Evolutionary conservation across 1,140 invertebrate genomes (phyloP), one percentile per base, ranked within the genome.

Genomic region (Drepana arcuata): DNA sequence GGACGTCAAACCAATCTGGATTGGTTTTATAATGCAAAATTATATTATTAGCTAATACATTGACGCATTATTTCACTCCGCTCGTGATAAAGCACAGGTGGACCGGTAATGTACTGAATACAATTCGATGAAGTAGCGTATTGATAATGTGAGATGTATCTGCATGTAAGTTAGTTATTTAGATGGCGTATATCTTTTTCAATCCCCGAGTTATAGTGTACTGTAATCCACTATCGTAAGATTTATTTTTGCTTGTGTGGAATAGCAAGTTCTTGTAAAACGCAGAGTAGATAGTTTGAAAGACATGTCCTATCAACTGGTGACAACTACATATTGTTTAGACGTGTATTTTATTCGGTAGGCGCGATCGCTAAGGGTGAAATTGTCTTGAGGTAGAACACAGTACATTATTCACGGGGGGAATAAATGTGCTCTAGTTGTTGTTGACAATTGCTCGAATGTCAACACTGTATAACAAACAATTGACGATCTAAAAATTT

Each of bases 241-340:
- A 46, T 47, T 25, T 11, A 13, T 35, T 62, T 54, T 61, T n/a
- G 2, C 7, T 15, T 42, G 12, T 1, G 0, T 6, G 0, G 0
- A 9, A n/a, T n/a, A n/a, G n/a, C n/a, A n/a, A n/a, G n/a, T n/a
- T n/a, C n/a, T n/a, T n/a, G n/a, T 16, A 10, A 13, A 11, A 26
- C 14, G 23, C 34, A 38, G 41, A 54, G 54, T 72, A 67, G 69
- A 74, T 72, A 75, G 70, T 71, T 75, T 77, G 74, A 79, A 42
- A 77, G 74, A 77, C 74, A 79, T 70, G 65, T 73, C 60, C 74
- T 79, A 79, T 79, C 74, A 79, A 70, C 57, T 41, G 50, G 49
- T 77, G 74, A 79, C 74, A 79, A 69, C 70, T 77, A 79, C 70
- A 77, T 79, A 79, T 74, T 74, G 70, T 58, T 50, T 36, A 35